Evolutionary conservation across 2,888 invertebrate genomes (phyloP).

Genomic region (Bombyx huttoni): DNA sequence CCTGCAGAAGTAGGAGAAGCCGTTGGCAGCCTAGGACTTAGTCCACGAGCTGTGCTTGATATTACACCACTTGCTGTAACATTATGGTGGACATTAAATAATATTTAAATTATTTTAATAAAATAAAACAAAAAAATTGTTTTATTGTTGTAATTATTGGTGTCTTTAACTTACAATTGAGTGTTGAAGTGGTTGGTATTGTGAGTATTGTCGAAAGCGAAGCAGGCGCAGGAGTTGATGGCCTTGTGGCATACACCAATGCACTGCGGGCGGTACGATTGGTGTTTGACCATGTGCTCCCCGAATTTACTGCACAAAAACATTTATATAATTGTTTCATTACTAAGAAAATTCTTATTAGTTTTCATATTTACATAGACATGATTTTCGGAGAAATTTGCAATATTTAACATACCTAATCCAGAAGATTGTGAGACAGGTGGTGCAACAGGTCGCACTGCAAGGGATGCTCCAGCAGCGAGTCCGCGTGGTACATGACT

Average conservation of each 20-base stretch:
- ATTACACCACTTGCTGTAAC: slow-evolving; percentile 42
- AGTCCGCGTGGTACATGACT: slow-evolving; percentile 73
- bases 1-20: slow-evolving; percentile 28
- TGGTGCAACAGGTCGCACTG: slow-evolving; percentile 78
- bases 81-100: not conserved
- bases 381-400: not conserved
- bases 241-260: slow-evolving; percentile 44
- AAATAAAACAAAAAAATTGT: not conserved
- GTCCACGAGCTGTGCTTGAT: slow-evolving; percentile 32
- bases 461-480: slow-evolving; percentile 82
- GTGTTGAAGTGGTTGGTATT: slow-evolving; percentile 39
- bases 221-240: slow-evolving; percentile 11
- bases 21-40: slow-evolving; percentile 25
- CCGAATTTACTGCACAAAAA: slow-evolving; percentile 3
- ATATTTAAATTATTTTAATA: not conserved
- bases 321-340: not conserved
- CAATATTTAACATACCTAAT: not conserved
- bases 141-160: not conserved
- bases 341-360: too few relatives aligned
- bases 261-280: slow-evolving; percentile 37
- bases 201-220: slow-evolving; percentile 34
- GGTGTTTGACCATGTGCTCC: slow-evolving; percentile 31
- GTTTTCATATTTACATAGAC: not conserved
- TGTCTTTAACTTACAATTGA: slow-evolving; percentile 34
- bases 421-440: slow-evolving; percentile 37